phyloP scores from a whole-genome alignment of 2,888 invertebrate species.

The Halictus quadricinctus region DNA sequence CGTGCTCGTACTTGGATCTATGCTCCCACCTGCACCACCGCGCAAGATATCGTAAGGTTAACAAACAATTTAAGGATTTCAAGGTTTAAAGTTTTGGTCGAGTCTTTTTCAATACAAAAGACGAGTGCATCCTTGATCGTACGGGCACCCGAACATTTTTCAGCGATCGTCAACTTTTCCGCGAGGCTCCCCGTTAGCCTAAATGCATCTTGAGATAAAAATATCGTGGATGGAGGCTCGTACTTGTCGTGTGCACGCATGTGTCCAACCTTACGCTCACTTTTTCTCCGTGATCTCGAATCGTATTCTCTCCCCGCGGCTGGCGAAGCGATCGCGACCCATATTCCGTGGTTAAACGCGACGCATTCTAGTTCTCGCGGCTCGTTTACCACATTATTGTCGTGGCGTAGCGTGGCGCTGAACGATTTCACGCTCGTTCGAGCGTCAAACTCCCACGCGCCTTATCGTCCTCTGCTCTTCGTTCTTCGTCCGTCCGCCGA shows the following conservation, averaged over 20 bases:
- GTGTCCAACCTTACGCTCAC: slow-evolving; percentile 7
- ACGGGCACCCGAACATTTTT: background rate
- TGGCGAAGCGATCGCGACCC: background rate
- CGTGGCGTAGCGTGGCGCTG: background rate
- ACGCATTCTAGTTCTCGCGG: slow-evolving; percentile 3
- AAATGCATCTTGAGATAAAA: background rate
- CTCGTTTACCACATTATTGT: background rate
- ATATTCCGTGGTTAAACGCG: slow-evolving; percentile 3
- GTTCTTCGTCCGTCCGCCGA: background rate
- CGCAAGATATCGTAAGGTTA: background rate
- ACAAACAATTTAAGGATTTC: background rate
- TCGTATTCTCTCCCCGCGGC: background rate
- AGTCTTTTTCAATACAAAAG: too few species aligned
- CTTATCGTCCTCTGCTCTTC: background rate
- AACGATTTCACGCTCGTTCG: background rate
- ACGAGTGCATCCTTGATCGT: background rate
- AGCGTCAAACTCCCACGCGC: background rate
- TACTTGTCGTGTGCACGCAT: background rate
- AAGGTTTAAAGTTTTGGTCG: background rate
- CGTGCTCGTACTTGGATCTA: background rate
- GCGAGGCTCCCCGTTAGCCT: background rate
- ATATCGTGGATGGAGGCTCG: slow-evolving; percentile 11
- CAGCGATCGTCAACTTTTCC: background rate
- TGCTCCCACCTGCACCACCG: background rate
- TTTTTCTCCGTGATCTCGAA: slow-evolving; percentile 18